Evolutionary conservation across 2,888 invertebrate genomes (phyloP), one percentile per base, ranked within the genome.

Genomic region (Neoaliturus tenellus): DNA sequence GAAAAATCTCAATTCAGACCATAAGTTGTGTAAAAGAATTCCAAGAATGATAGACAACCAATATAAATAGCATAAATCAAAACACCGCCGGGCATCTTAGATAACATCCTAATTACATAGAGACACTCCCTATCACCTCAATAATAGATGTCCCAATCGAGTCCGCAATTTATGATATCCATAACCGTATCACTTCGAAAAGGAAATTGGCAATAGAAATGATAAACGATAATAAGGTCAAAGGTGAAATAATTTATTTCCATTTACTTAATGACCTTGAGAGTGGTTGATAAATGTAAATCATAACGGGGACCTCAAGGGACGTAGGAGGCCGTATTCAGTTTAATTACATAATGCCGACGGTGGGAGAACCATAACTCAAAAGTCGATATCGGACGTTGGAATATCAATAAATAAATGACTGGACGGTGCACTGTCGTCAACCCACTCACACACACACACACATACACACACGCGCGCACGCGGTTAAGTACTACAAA

Each of bases 141-240:
- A 62, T 62, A 62, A 62, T 62, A 28, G 62, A 62, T 31, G 25
- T 3, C 28, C 62, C 62, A 62, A 62, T 62, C 14, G 14, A 28
- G 31, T 31, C 6, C 28, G 31, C 62, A 31, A 62, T 62, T 62
- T 62, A 62, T 62, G 62, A 62, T 62, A 62, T 58, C 25, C 58
- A 62, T 31, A 28, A 62, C 62, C 31, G 62, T 62, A 62, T 62
- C 62, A 31, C 31, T 62, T 28, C 25, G 28, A 17, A 20, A 14
- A 31, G 62, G 62, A 62, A 62, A 62, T 62, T 28, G 62, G 62
- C 62, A 62, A 5, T 23, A 4, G 23, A 31, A 28, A 20, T 62
- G 62, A 62, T 62, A 62, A 28, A 62, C 17, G 28, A n/a, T 62
- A 31, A 28, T 62, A 62, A 62, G 12, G 62, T 62, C 62, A 62